Evolutionary conservation across 1,140 invertebrate species (phyloP).

Genomic region (Dolichoris vasculosae): DNA sequence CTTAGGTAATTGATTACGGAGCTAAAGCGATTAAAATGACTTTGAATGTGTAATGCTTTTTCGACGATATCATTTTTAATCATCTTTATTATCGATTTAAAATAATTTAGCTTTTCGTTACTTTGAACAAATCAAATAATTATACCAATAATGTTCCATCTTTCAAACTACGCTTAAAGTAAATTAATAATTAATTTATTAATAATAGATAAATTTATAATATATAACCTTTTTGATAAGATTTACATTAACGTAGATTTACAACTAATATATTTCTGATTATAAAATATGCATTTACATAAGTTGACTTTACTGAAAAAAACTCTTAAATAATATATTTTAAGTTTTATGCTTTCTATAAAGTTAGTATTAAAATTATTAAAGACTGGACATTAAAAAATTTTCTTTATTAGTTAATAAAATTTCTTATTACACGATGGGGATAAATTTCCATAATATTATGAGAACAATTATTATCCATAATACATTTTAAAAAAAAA

Average conservation of each 20-base stretch:
- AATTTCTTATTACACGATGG: not conserved
- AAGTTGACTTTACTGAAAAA: not conserved
- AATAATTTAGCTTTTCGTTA: not conserved
- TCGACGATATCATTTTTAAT: not conserved
- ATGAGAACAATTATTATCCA: not conserved
- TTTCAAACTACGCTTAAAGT: not conserved
- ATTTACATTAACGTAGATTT: not conserved
- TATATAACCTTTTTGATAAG: not conserved
- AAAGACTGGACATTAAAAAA: not conserved
- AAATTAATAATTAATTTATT: not conserved
- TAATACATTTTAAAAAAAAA: not conserved
- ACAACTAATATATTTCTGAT: not conserved
- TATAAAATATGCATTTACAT: not conserved
- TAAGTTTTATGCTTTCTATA: not conserved
- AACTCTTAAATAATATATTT: not conserved
- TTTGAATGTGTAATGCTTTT: not conserved
- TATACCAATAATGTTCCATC: not conserved
- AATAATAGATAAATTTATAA: too few relatives aligned
- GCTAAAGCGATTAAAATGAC: not conserved
- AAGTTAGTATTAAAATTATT: slow-evolving; percentile 5
- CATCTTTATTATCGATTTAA: not conserved
- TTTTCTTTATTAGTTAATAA: slow-evolving; percentile 11
- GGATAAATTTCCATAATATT: not conserved
- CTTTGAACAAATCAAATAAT: not conserved
- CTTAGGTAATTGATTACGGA: not conserved